These are phyloP conservation scores for Hippocampus mohnikei DNA, from an alignment of 2,113 vertebrate species.

Conservation along the genomic window DNA sequence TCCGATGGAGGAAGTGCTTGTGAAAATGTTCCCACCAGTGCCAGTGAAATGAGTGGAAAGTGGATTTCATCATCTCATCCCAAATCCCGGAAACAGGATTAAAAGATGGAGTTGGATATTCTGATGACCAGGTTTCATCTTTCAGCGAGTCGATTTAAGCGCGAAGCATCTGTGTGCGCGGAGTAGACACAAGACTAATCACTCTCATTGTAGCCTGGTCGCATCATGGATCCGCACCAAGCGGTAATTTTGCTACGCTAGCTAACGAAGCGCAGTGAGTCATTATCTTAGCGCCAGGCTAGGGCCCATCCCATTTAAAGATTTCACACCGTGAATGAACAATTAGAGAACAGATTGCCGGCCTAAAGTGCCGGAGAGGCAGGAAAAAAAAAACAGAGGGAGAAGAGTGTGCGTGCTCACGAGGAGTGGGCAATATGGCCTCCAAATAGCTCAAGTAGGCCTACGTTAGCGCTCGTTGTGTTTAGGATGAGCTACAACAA, in stretches of 20 bases:
- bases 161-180: slow-evolving; percentile 34
- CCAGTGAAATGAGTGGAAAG: slow-evolving; percentile 42
- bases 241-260: slow-evolving; percentile 69
- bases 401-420: slow-evolving; percentile 33
- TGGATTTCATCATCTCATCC: slow-evolving; percentile 41
- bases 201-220: slow-evolving; percentile 65
- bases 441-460: background rate
- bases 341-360: slow-evolving; percentile 70
- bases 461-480: background rate
- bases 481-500: background rate
- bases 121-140: slow-evolving; percentile 35
- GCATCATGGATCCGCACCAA: slow-evolving; percentile 72
- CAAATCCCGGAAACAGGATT: slow-evolving; percentile 43
- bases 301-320: slow-evolving; percentile 70
- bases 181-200: slow-evolving; percentile 66
- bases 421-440: background rate
- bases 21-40: background rate
- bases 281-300: slow-evolving; percentile 69
- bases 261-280: slow-evolving; percentile 72
- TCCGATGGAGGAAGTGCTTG: background rate
- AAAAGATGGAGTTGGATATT: slow-evolving; percentile 31
- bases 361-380: slow-evolving; percentile 35
- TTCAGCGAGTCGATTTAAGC: slow-evolving; percentile 25
- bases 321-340: slow-evolving; percentile 72
- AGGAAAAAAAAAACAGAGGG: slow-evolving; percentile 16